Conservation (phyloP, 2,888 invertebrate species). For the Hirtodrosophila histrioides region DNA sequence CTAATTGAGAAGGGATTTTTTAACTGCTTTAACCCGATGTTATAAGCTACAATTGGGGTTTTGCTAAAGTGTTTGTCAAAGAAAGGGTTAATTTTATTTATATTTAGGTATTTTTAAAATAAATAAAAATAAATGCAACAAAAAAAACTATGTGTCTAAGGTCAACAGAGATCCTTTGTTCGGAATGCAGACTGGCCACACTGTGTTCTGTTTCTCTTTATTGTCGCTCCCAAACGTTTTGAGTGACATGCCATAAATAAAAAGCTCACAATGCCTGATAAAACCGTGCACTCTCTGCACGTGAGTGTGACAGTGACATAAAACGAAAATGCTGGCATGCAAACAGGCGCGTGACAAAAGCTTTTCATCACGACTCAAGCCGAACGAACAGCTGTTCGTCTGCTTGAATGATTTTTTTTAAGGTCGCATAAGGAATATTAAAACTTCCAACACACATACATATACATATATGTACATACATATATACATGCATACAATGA, state of each 20-base stretch:
- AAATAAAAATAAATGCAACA: too few species aligned
- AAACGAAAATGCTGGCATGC: conserved; percentile 48
- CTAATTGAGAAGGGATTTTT: too few species aligned
- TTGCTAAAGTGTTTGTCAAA: too few species aligned
- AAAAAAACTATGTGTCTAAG: too few species aligned
- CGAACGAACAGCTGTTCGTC: conserved; percentile 69
- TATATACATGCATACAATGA: conserved; percentile 1
- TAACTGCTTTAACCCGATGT: too few species aligned
- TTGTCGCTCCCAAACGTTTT: not conserved
- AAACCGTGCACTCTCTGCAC: conserved; percentile 21
- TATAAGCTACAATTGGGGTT: too few species aligned
- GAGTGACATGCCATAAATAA: not conserved
- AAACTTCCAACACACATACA: conserved; percentile 24
- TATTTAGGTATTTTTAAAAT: too few species aligned
- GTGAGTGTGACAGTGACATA: conserved; percentile 4
- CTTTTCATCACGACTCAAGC: conserved; percentile 37
- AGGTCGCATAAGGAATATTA: conserved; percentile 36
- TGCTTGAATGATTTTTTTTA: conserved; percentile 13
- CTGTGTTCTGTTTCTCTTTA: conserved; percentile 3
- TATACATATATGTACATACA: conserved; percentile 5
- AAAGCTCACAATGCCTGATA: conserved; percentile 40
- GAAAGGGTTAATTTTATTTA: too few species aligned
- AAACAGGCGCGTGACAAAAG: conserved; percentile 69
- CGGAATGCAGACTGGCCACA: conserved; percentile 39
- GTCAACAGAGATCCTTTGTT: conserved; percentile 28